Conservation (phyloP, 2,888 invertebrate genomes). For the Lissocephala sabroskyi region DNA sequence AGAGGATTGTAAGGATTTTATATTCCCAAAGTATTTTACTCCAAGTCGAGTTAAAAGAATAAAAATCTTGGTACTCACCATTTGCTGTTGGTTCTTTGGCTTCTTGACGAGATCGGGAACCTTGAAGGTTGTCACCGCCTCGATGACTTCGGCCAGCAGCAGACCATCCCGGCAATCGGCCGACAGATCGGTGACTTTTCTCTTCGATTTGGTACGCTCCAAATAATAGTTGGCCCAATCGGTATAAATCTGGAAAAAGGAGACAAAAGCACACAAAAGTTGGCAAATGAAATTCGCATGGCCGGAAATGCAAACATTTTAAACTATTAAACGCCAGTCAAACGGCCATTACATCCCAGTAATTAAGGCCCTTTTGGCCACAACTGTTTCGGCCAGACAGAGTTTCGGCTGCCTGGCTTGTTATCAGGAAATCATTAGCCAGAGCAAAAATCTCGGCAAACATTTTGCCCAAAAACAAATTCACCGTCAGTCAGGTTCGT, state of each 20-base stretch:
- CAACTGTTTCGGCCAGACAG: not conserved
- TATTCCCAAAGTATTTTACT: no score
- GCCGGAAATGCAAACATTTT: no score
- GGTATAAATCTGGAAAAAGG: slow-evolving; percentile 90
- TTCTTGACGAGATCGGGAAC: slow-evolving; percentile 86
- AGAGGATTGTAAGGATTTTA: no score
- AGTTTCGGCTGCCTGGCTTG: slow-evolving; percentile 10
- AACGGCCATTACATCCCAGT: slow-evolving; percentile 35
- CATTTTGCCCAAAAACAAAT: slow-evolving; percentile 11
- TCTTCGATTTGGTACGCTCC: slow-evolving; percentile 90
- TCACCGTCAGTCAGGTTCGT: not conserved
- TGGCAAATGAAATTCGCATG: not conserved
- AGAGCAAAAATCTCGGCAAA: slow-evolving; percentile 23
- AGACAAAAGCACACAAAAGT: no score
- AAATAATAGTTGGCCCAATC: slow-evolving; percentile 99
- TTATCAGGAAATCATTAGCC: slow-evolving; percentile 66
- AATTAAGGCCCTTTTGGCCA: slow-evolving; percentile 35
- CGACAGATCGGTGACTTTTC: slow-evolving; percentile 88
- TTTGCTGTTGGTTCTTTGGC: slow-evolving; percentile 91
- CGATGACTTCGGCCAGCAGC: slow-evolving; percentile 92
- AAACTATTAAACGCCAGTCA: slow-evolving; percentile 18
- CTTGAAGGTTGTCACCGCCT: slow-evolving; percentile 88
- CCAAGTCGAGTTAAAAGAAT: no score
- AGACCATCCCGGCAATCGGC: slow-evolving; percentile 94
- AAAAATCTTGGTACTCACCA: no score